Percentiles rank a stretch among this genome's conserved stretches.
These are phyloP conservation scores for Megalops cyprinoides DNA, from an alignment of 2,797 vertebrate species.

Conservation along the genomic window DNA sequence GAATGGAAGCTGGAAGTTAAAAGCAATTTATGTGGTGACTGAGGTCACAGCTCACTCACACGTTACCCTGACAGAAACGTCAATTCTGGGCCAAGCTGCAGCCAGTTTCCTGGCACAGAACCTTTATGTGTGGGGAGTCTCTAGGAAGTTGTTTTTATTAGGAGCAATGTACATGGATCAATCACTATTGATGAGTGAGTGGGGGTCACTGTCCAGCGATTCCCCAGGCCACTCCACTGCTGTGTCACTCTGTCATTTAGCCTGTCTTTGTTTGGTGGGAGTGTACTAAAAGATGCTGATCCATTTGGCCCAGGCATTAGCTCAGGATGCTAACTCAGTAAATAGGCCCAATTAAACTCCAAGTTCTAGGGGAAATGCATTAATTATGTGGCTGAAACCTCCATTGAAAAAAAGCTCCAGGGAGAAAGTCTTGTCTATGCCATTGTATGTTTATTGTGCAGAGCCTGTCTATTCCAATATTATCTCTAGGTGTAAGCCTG, in stretches of 20 bases:
- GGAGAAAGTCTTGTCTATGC: background rate
- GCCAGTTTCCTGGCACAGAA: too few relatives aligned
- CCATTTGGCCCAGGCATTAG: background rate
- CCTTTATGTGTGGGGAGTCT: background rate
- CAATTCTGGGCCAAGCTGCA: too few relatives aligned
- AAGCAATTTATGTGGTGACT: background rate
- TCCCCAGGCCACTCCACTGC: background rate
- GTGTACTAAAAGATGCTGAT: background rate
- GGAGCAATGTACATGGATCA: background rate
- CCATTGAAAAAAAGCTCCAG: background rate
- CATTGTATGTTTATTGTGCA: background rate
- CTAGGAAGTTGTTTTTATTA: background rate
- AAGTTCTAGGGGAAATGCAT: conserved; percentile 7
- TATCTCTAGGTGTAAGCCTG: conserved; percentile 13
- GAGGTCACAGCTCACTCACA: too few relatives aligned
- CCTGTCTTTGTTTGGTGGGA: background rate
- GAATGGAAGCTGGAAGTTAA: background rate
- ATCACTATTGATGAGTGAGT: background rate
- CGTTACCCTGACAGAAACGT: too few relatives aligned
- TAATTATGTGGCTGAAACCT: background rate
- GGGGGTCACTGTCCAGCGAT: background rate
- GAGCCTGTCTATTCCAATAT: conserved; percentile 8
- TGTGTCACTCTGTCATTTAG: background rate
- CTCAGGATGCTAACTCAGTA: background rate
- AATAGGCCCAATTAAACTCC: conserved; percentile 6